Evolutionary conservation across 2,113 vertebrate genomes (phyloP), one percentile per base, ranked within the genome.

Genomic region (Dicrurus megarhynchus): DNA sequence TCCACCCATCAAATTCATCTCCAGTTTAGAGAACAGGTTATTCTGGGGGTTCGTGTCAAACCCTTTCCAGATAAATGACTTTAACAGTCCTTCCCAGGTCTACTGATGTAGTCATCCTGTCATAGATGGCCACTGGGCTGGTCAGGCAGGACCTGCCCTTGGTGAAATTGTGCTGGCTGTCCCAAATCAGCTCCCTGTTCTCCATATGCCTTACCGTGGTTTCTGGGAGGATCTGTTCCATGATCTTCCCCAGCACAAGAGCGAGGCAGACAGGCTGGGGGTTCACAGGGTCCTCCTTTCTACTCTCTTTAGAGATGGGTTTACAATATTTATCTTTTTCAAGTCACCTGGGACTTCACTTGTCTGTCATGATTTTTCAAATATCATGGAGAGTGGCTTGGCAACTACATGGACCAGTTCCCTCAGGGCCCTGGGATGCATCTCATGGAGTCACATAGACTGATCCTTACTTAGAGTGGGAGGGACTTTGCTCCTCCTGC

Each of bases 41-140:
- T 84, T 56, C n/a, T 41, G 19, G 19, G 6, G 3, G 3, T 47
- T 55, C 0, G 0, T 56, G n/a, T 23, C 23, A 74, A 84, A 47
- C n/a, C 8, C 24, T 65, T 74, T 74, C 19, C 15, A 74, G 41
- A 56, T 16, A 56, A 47, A 39, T 28, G 0, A 27, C 19, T 64
- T 56, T 47, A 33, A n/a, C 10, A n/a, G 12, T n/a, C 23, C 10
- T 56, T 65, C 12, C 15, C 23, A 16, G 16, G 15, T n/a, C 30
- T 16, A 23, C 19, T 74, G 19, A 47, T 23, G 4, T 10, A 56
- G 23, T 47, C 28, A n/a, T 16, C 5, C 22, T 33, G 7, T 23
- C 59, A 64, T 1, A 64, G 9, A 64, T 39, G 28, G 19, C 28
- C 28, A 23, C 19, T n/a, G 26, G 27, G 8, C 52, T 68, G 21